Evolutionary conservation across 2,888 invertebrate genomes (phyloP).

Genomic region (Zhuqinia jingwanae): DNA sequence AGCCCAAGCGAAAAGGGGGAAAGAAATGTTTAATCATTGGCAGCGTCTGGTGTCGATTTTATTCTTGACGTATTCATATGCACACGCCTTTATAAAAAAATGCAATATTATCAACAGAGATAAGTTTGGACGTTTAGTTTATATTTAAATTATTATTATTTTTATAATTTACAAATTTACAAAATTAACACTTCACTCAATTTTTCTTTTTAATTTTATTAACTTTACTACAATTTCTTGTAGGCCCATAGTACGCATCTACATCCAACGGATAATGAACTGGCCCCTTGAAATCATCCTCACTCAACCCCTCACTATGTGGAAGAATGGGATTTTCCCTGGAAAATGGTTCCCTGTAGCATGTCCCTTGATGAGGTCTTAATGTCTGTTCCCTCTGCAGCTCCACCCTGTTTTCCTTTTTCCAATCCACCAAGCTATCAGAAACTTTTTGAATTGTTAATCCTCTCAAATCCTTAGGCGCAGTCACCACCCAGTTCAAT

Average conservation of each 20-base stretch:
- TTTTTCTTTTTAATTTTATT: too few species aligned
- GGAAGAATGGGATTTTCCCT: neutral
- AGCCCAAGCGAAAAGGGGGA: too few species aligned
- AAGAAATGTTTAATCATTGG: too few species aligned
- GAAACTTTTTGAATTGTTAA: neutral
- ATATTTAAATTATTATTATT: too few species aligned
- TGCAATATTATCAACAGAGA: too few species aligned
- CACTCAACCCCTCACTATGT: neutral
- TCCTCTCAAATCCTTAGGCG: neutral
- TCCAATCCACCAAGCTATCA: neutral
- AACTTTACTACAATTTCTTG: too few species aligned
- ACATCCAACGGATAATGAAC: constrained; percentile 2
- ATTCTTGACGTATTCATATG: too few species aligned
- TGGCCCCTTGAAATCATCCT: constrained; percentile 20
- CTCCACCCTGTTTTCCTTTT: neutral
- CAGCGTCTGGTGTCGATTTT: too few species aligned
- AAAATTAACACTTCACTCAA: too few species aligned
- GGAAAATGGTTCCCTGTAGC: constrained; percentile 5
- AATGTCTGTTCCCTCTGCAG: constrained; percentile 9
- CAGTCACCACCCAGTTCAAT: neutral
- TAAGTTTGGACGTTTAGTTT: too few species aligned
- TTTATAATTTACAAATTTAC: too few species aligned
- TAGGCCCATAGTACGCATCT: neutral
- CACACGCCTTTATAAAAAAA: too few species aligned
- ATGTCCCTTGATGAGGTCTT: neutral